These are phyloP conservation scores for Sylvia atricapilla DNA, from an alignment of 2,113 vertebrate genomes.

Conservation along the genomic window DNA sequence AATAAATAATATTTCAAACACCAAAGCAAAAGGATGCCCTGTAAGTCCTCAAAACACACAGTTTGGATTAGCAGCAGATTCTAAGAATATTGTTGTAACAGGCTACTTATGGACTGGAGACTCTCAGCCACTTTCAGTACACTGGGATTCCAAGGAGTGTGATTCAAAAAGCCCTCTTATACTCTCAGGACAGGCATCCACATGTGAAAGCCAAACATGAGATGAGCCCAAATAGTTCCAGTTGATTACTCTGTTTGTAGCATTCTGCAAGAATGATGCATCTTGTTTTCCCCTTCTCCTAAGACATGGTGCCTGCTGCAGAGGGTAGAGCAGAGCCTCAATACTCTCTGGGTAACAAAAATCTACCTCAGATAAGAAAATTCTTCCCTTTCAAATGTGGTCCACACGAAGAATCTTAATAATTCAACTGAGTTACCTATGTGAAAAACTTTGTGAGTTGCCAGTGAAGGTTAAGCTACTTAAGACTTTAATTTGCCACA, in stretches of 20 bases:
- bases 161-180: background rate
- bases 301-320: fast-evolving
- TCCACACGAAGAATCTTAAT: background rate
- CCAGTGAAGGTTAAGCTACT: background rate
- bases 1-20: background rate
- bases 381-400: fast-evolving
- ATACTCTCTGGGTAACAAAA: background rate
- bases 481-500: background rate
- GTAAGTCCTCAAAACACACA: background rate
- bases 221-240: background rate
- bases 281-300: fast-evolving
- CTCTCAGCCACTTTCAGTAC: background rate
- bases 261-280: background rate
- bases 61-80: background rate
- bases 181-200: background rate
- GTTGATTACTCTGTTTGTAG: background rate
- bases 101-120: background rate
- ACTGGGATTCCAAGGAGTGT: background rate
- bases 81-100: background rate
- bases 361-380: background rate
- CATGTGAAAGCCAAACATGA: background rate
- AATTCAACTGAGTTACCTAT: background rate
- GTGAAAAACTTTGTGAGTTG: fast-evolving
- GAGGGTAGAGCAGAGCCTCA: background rate
- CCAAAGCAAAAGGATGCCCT: background rate